Evolutionary conservation across 2,797 vertebrate species (phyloP).

Genomic region (Chiloscyllium punctatum): DNA sequence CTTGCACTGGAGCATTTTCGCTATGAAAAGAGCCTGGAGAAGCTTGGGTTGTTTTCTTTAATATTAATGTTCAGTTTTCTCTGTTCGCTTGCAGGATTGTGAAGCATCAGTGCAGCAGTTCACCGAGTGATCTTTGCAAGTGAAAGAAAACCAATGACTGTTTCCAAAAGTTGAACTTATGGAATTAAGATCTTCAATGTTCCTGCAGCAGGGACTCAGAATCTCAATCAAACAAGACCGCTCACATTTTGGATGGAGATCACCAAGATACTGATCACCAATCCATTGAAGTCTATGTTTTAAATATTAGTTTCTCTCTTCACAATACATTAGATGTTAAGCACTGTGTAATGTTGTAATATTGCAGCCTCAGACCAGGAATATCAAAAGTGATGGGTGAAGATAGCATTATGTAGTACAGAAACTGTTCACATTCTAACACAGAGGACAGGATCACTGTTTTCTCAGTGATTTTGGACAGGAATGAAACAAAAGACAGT

Average conservation of each 20-base stretch:
- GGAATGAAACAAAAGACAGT: neutral
- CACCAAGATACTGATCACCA: neutral
- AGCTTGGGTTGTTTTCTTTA: no score
- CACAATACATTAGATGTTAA: neutral
- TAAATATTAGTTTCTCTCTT: neutral
- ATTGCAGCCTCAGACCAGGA: neutral
- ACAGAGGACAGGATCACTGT: neutral
- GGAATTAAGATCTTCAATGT: neutral
- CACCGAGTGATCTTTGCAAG: neutral
- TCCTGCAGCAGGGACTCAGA: neutral
- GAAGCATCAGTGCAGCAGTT: neutral
- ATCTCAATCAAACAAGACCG: neutral
- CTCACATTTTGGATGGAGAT: neutral
- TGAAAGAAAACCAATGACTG: neutral
- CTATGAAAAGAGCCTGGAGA: no score
- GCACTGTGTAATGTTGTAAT: neutral
- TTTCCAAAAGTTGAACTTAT: neutral
- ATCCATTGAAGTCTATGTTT: neutral
- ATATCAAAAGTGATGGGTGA: neutral
- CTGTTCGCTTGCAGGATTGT: conserved; percentile 10
- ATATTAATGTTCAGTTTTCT: neutral
- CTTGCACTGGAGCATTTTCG: no score
- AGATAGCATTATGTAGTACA: neutral
- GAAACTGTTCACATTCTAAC: neutral
- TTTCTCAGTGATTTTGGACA: neutral